These are phyloP conservation scores for Acomys russatus DNA, from an alignment of 2,797 vertebrate species.

Conservation along the genomic window DNA sequence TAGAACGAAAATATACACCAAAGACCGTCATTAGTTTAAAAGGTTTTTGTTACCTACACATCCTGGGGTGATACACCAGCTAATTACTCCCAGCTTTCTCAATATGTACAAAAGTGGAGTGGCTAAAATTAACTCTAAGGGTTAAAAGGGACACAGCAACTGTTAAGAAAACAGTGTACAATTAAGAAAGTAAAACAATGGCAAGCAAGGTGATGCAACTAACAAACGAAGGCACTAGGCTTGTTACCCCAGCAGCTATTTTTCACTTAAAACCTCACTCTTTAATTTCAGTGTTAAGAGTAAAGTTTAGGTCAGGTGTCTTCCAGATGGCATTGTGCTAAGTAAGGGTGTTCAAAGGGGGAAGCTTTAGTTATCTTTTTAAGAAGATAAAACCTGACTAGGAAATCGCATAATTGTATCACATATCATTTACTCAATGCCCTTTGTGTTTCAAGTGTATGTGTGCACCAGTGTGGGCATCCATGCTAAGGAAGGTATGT, in stretches of 20 bases:
- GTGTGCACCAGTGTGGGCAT: background rate
- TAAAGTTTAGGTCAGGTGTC: constrained; percentile 14
- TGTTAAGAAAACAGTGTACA: constrained; percentile 53
- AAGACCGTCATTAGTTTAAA: constrained; percentile 43
- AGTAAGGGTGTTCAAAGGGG: constrained; percentile 39
- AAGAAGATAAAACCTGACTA: constrained; percentile 36
- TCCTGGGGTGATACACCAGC: background rate
- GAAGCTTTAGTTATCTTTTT: constrained; percentile 15
- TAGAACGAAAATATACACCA: constrained; percentile 54
- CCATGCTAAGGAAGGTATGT: background rate
- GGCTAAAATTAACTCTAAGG: constrained; percentile 63
- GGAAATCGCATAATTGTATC: background rate
- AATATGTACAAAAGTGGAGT: background rate
- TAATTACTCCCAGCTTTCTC: constrained; percentile 46
- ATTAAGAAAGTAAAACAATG: constrained; percentile 54
- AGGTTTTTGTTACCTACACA: background rate
- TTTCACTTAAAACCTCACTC: constrained; percentile 39
- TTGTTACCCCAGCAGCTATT: background rate
- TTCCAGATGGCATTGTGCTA: background rate
- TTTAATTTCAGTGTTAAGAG: constrained; percentile 4
- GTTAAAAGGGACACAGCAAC: constrained; percentile 10
- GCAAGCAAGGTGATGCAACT: background rate
- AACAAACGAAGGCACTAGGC: background rate
- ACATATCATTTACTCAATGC: constrained; percentile 26
- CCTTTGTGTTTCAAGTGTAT: background rate